A percentile compares a stretch with the other conserved stretches of the same genome.
Evolutionary conservation across 2,888 invertebrate species (phyloP).

Genomic region (Hartigia nigra): DNA sequence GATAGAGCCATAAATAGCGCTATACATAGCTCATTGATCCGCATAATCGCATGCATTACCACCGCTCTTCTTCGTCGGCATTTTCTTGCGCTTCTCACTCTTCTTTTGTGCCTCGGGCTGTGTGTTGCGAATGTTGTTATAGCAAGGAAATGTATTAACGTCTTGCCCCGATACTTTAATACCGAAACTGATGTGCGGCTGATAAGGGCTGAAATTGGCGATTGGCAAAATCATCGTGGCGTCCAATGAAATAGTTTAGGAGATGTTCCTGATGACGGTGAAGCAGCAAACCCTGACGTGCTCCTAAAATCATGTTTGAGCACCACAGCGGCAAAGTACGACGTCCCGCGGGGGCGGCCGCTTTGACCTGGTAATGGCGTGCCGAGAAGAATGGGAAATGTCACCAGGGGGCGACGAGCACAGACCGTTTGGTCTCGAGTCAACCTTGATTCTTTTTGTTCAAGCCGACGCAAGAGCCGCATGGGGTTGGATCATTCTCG

Average conservation of each 20-base stretch:
- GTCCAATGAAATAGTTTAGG: not conserved
- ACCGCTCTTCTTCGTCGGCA: slow-evolving; percentile 49
- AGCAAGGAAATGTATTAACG: slow-evolving; percentile 38
- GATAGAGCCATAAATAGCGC: slow-evolving; percentile 63
- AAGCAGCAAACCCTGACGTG: not conserved
- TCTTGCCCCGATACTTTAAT: not conserved
- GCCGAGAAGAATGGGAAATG: slow-evolving; percentile 65
- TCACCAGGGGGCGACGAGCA: slow-evolving; percentile 62
- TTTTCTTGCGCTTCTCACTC: slow-evolving; percentile 57
- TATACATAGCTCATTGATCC: slow-evolving; percentile 63
- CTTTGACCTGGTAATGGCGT: slow-evolving; percentile 64
- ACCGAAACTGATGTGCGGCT: not conserved
- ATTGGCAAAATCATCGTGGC: not conserved
- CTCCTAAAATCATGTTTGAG: slow-evolving; percentile 44
- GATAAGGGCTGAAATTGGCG: not conserved
- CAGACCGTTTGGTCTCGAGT: slow-evolving; percentile 43
- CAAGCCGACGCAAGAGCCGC: slow-evolving; percentile 48
- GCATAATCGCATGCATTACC: slow-evolving; percentile 64
- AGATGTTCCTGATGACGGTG: not conserved
- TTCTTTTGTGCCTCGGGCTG: slow-evolving; percentile 58
- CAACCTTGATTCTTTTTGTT: slow-evolving; percentile 54
- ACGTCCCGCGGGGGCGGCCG: slow-evolving; percentile 63
- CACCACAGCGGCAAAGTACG: slow-evolving; percentile 41
- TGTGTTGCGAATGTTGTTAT: slow-evolving; percentile 59
- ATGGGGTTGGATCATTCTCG: slow-evolving; percentile 59